Evolutionary conservation across 2,888 invertebrate species (phyloP), one percentile per base, ranked within the genome.

Genomic region (Lochmaea capreae): DNA sequence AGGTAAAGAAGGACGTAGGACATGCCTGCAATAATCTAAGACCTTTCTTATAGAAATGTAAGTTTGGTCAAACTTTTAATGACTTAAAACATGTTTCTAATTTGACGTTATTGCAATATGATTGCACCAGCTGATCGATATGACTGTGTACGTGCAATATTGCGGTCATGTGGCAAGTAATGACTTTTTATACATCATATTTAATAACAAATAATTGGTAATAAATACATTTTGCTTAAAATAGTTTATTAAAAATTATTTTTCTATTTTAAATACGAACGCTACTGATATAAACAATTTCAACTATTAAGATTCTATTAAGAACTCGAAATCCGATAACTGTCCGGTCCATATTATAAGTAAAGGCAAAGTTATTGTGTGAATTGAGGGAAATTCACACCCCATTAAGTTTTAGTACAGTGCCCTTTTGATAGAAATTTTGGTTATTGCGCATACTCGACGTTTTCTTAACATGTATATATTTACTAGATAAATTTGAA

Each of bases 401-500:
- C 12, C 14, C 72, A 72, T 72, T 67, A 54, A 67, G 54, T 67
- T 72, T 66, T 62, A 61, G 54, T 62, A 67, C 59, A 52, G 14
- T 52, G 65, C 49, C 39, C 39, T 18, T 33, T 68, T 46, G 14
- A 4, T 52, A 61, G 39, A n/a, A 8, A 65, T 26, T 57, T 54
- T 18, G 33, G 12, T 33, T 33, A 46, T 22, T 72, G 72, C 72
- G 72, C 72, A 72, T 18, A 18, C 22, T n/a, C 58, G 18, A n/a
- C 26, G 6, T 43, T 43, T n/a, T 16, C 59, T n/a, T 18, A 62
- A n/a, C 11, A 12, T 72, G 58, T 46, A 61, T 68, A 68, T 68
- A 72, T 72, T 58, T 62, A 72, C 62, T 61, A 61, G 67, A 26
- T 42, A 61, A 59, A 63, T 65, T 61, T 72, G 66, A 67, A 52